Percentiles rank a stretch among this genome's conserved stretches.
Evolutionary conservation across 2,888 invertebrate genomes (phyloP).

Genomic region (Ellobium chinense): DNA sequence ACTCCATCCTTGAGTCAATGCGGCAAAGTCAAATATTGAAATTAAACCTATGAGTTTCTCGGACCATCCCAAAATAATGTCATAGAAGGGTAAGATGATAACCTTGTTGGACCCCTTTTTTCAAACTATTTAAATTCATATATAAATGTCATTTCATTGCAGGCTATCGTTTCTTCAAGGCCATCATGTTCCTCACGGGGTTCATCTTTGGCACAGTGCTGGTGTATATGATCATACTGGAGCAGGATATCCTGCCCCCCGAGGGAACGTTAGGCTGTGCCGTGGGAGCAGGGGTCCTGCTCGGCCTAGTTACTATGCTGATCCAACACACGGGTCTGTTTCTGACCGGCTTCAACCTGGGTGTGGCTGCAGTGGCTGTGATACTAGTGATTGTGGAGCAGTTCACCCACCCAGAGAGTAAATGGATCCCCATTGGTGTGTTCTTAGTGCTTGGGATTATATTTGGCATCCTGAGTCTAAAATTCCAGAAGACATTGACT

Average conservation of each 20-base stretch:
- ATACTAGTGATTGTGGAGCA: constrained; percentile 80
- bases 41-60: too few relatives aligned
- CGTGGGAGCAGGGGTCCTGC: constrained; percentile 86
- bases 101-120: too few relatives aligned
- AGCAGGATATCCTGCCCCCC: constrained; percentile 85
- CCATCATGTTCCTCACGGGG: constrained; percentile 92
- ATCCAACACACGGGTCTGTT: constrained; percentile 90
- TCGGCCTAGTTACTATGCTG: constrained; percentile 89
- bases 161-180: constrained; percentile 94
- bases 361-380: constrained; percentile 80
- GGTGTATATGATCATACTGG: constrained; percentile 89
- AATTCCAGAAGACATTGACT: constrained; percentile 87
- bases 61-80: too few relatives aligned
- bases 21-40: too few relatives aligned
- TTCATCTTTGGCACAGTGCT: constrained; percentile 91
- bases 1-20: too few relatives aligned
- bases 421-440: constrained; percentile 87
- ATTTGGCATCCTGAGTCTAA: constrained; percentile 86
- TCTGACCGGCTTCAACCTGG: constrained; percentile 89
- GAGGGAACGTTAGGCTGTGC: constrained; percentile 88
- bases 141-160: constrained; percentile 77
- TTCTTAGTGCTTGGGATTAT: constrained; percentile 85
- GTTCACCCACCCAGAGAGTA: constrained; percentile 82
- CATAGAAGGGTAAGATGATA: too few relatives aligned
- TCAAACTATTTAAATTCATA: too few relatives aligned